These are phyloP conservation scores for Aleiodes leptofemur DNA, from an alignment of 2,888 invertebrate species.

Conservation along the genomic window DNA sequence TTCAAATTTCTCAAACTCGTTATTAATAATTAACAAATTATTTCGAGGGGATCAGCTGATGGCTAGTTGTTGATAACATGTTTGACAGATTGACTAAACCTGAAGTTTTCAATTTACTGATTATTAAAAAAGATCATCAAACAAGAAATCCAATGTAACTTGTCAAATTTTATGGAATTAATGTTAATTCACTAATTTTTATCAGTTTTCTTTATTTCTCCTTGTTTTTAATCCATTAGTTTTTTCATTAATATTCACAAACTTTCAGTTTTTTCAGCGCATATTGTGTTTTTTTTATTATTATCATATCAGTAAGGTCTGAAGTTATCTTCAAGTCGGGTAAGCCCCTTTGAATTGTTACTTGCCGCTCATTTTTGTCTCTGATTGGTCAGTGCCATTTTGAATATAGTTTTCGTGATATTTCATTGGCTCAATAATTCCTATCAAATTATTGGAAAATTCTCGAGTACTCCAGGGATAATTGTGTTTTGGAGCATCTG, in stretches of 20 bases:
- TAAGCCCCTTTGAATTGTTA: neutral
- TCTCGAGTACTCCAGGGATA: neutral
- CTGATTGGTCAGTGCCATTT: slow-evolving; percentile 3
- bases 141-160: neutral
- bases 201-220: neutral
- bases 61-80: slow-evolving; percentile 1
- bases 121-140: neutral
- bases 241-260: neutral
- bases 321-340: neutral
- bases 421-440: neutral
- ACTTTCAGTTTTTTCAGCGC: neutral
- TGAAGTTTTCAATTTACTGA: neutral
- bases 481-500: neutral
- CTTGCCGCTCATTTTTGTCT: neutral
- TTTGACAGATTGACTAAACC: neutral
- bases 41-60: slow-evolving; percentile 17
- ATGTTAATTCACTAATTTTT: too few species aligned
- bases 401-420: neutral
- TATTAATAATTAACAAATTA: slow-evolving; percentile 3
- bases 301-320: slow-evolving; percentile 5
- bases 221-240: neutral
- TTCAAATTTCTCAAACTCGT: neutral
- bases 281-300: slow-evolving; percentile 21
- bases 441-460: neutral
- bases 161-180: too few species aligned